These are phyloP conservation scores for Macroramphosus scolopax DNA, from an alignment of 2,797 vertebrate genomes.

Conservation along the genomic window DNA sequence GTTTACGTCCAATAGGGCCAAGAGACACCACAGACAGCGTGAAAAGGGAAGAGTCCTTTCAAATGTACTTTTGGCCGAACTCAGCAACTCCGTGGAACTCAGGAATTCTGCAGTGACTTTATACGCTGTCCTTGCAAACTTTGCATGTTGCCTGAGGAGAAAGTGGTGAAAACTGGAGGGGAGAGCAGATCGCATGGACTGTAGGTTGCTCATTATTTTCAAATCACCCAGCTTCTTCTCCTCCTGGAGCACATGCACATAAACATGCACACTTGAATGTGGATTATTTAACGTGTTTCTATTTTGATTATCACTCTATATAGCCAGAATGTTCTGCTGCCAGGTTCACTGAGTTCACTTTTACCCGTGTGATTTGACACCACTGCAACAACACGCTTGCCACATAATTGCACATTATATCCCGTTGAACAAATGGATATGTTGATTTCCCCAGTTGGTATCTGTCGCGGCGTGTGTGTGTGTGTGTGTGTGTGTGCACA, in stretches of 20 bases:
- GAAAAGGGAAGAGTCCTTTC: too few relatives aligned
- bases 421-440: constrained; percentile 35
- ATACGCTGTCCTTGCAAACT: too few relatives aligned
- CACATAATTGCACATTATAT: constrained; percentile 55
- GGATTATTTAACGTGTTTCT: constrained; percentile 32
- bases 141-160: constrained; percentile 37
- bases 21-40: too few relatives aligned
- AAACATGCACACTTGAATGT: constrained; percentile 30
- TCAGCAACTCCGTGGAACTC: too few relatives aligned
- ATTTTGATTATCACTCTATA: constrained; percentile 39
- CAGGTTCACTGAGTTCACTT: constrained; percentile 30
- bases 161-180: constrained; percentile 4
- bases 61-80: too few relatives aligned
- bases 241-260: constrained; percentile 21
- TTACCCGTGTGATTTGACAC: constrained; percentile 25
- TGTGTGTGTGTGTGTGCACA: too few relatives aligned
- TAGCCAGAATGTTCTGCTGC: constrained; percentile 22
- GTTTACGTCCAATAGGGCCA: too few relatives aligned
- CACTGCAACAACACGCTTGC: constrained; percentile 21
- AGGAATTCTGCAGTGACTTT: too few relatives aligned
- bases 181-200: constrained; percentile 40
- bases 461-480: constrained; percentile 11
- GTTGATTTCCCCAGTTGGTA: constrained; percentile 35
- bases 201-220: constrained; percentile 59
- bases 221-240: constrained; percentile 32